phyloP scores from a whole-genome alignment of 2,797 vertebrate genomes.

The Onychomys torridus region DNA sequence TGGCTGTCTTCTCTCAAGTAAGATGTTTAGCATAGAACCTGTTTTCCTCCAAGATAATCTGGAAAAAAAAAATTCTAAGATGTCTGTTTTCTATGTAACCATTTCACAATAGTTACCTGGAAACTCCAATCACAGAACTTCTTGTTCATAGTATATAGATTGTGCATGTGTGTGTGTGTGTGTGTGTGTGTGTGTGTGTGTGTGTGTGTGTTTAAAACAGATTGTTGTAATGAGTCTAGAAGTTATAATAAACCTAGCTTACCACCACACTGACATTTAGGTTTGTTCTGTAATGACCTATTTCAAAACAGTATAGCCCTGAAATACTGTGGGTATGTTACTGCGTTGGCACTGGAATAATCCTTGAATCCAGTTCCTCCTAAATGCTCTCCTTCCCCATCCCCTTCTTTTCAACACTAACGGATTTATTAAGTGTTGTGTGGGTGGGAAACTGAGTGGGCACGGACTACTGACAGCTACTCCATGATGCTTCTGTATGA shows the following conservation, averaged over 20 bases:
- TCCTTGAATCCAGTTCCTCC: not conserved
- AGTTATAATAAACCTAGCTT: slow-evolving; percentile 56
- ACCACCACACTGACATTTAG: not conserved
- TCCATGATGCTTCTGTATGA: slow-evolving; percentile 20
- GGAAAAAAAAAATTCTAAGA: slow-evolving; percentile 17
- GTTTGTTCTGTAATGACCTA: slow-evolving; percentile 11
- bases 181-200: not conserved
- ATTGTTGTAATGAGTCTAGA: slow-evolving; percentile 16
- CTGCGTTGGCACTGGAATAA: slow-evolving; percentile 36
- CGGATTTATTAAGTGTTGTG: not conserved
- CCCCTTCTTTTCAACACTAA: not conserved
- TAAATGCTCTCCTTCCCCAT: not conserved
- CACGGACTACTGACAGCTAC: slow-evolving; percentile 13
- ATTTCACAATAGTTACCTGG: slow-evolving; percentile 61
- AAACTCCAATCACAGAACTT: slow-evolving; percentile 4
- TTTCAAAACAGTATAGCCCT: slow-evolving; percentile 26
- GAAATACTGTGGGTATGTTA: not conserved
- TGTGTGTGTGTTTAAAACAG: not conserved
- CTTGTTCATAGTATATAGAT: slow-evolving; percentile 22
- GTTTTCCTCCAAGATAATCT: slow-evolving; percentile 50
- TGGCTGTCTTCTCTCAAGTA: slow-evolving; percentile 30
- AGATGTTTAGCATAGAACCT: slow-evolving; percentile 25
- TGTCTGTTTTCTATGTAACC: slow-evolving; percentile 15
- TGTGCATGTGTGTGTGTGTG: not conserved
- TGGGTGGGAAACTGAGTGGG: not conserved